Evolutionary conservation across 2,797 vertebrate species (phyloP), one percentile per base, ranked within the genome.

Genomic region (Apodemus agrarius): DNA sequence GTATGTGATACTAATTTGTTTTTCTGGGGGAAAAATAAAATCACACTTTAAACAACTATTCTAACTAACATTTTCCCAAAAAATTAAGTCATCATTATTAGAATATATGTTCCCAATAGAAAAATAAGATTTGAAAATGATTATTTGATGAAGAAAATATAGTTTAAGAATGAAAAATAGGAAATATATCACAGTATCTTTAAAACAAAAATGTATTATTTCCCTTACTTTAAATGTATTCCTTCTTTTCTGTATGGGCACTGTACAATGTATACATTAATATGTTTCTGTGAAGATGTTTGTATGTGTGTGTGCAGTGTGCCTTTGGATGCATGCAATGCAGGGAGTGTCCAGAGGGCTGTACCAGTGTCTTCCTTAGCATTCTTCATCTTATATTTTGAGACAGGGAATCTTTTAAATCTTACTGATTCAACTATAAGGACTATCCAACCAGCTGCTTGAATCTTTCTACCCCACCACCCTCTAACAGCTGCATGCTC

Each of bases 141-240:
- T 87, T 88, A 86, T 74, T 65, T 86, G 21, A 74, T 78, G 12
- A 17, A 0, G 43, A 85, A 97, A 63, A 83, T 95, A 89, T 80
- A 14, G 69, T 0, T 5, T 57, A 90, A 74, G 31, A 84, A 57
- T 54, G 40, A 79, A 94, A 97, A 94, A 10, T 93, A 4, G 13
- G 13, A 69, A n/a, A n/a, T 34, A 16, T 11, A 22, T 7, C 5
- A 46, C 6, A 74, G 1, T 54, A 69, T 61, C 2, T 76, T 8
- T 19, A 85, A 88, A 57, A 10, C 84, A 74, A 79, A 74, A 76
- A 40, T 37, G 17, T 59, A 29, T 79, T 59, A 59, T 89, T 93
- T 95, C 80, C 52, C 2, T 19, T 46, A 43, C 21, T 84, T 86
- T 4, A 17, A 75, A 76, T 29, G 4, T 7, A 49, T 84, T 79